A percentile compares a stretch with the other conserved stretches of the same genome.
These are phyloP conservation scores for Temnopleurus reevesii DNA, from an alignment of 53 echinoderm and acorn worm species.

Conservation along the genomic window DNA sequence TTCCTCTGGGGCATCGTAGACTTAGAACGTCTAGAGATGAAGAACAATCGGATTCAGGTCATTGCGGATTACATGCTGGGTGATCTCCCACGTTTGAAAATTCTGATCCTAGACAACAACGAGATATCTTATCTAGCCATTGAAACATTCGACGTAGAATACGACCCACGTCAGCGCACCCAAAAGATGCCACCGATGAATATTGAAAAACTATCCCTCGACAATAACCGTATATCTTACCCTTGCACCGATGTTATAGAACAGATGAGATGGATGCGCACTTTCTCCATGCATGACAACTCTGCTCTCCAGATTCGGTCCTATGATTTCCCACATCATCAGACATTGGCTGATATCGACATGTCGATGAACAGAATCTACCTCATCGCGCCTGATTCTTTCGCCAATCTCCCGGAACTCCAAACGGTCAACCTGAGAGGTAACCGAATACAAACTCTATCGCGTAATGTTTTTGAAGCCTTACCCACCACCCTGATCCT, in stretches of 20 bases:
- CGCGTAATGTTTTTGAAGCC: neutral
- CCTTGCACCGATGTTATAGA: neutral
- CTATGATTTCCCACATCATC: neutral
- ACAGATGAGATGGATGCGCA: neutral
- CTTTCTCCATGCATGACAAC: neutral
- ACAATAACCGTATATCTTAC: neutral
- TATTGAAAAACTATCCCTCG: neutral
- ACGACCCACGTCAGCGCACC: neutral
- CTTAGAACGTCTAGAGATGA: conserved; percentile 14
- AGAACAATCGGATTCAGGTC: neutral
- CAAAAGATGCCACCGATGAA: neutral
- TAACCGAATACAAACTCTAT: neutral
- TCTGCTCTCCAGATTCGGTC: neutral
- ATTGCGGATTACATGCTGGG: neutral
- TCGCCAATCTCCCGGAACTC: neutral
- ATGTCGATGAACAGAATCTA: neutral
- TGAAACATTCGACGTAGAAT: conserved; percentile 2
- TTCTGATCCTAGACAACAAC: conserved; percentile 29
- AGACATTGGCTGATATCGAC: neutral
- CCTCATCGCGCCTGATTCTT: neutral
- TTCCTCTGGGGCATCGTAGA: neutral
- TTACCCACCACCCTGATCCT: neutral
- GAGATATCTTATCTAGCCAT: neutral
- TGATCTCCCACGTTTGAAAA: neutral
- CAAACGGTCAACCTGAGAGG: neutral